A percentile compares a stretch with the other conserved stretches of the same genome.
Evolutionary conservation across 2,113 vertebrate species (phyloP).

Genomic region (Chaetodon trifascialis): DNA sequence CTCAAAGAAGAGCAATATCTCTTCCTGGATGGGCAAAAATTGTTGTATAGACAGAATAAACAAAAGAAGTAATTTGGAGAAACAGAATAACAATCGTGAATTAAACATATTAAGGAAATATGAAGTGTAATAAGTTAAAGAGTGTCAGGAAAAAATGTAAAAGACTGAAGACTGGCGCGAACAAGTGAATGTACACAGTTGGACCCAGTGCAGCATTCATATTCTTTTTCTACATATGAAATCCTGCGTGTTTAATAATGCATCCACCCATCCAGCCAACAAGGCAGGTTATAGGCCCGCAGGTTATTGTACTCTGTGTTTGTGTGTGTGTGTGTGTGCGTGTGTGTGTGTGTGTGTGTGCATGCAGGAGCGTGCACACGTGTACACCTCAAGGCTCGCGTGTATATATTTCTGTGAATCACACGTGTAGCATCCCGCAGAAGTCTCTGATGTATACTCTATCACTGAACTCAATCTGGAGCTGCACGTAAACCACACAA

Average conservation of each 20-base stretch:
- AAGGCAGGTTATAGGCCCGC: constrained; percentile 74
- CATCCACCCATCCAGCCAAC: constrained; percentile 72
- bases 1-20: background rate
- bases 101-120: constrained; percentile 9
- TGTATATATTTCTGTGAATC: constrained; percentile 59
- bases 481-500: constrained; percentile 69
- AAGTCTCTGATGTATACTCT: constrained; percentile 74
- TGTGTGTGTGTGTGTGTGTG: constrained; percentile 38
- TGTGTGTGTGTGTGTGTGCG: constrained; percentile 39
- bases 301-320: constrained; percentile 66
- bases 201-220: constrained; percentile 63
- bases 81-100: background rate
- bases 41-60: constrained; percentile 11
- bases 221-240: constrained; percentile 77
- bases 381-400: background rate
- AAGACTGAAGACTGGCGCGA: constrained; percentile 33
- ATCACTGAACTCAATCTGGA: constrained; percentile 76
- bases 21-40: background rate
- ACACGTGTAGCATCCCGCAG: constrained; percentile 59
- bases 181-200: constrained; percentile 45
- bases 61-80: constrained; percentile 12
- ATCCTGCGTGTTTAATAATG: constrained; percentile 81
- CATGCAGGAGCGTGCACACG: background rate
- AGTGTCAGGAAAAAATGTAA: constrained; percentile 27
- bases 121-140: constrained; percentile 21